Percentiles rank a stretch among this genome's conserved stretches.
These are phyloP conservation scores for Triplophysa dalaica DNA, from an alignment of 2,113 vertebrate genomes.

Conservation along the genomic window DNA sequence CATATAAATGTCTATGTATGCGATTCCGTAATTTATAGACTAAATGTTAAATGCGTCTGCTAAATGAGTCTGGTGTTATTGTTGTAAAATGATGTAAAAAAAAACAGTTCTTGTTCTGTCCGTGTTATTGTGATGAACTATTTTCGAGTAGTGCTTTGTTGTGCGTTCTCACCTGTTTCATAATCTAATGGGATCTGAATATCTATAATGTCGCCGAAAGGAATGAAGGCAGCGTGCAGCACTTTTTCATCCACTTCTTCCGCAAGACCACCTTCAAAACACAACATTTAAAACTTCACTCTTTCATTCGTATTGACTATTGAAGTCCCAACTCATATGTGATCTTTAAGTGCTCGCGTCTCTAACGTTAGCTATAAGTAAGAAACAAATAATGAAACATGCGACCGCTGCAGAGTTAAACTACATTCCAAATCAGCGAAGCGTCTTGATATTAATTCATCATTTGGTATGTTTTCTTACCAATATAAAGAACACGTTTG, in stretches of 20 bases:
- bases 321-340: neutral
- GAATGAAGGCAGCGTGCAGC: slow-evolving; percentile 93
- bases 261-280: slow-evolving; percentile 84
- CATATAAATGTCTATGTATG: too few species aligned
- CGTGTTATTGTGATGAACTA: neutral
- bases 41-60: too few species aligned
- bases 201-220: slow-evolving; percentile 92
- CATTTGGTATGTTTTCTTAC: slow-evolving; percentile 58
- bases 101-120: neutral
- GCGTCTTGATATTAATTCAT: neutral
- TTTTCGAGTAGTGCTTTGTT: neutral
- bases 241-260: slow-evolving; percentile 97
- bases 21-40: too few species aligned
- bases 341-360: too few species aligned
- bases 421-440: neutral
- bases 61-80: too few species aligned
- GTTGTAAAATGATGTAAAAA: too few species aligned
- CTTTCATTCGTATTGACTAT: neutral
- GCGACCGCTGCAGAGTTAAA: neutral
- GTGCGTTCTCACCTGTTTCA: slow-evolving; percentile 83
- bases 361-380: too few species aligned
- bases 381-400: neutral
- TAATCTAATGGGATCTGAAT: slow-evolving; percentile 97
- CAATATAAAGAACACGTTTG: slow-evolving; percentile 75
- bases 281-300: neutral